These are phyloP conservation scores for Pseudorhiza aurosa DNA, from an alignment of 30 jellyfish, hydroid and myxozoan species.

Conservation along the genomic window DNA sequence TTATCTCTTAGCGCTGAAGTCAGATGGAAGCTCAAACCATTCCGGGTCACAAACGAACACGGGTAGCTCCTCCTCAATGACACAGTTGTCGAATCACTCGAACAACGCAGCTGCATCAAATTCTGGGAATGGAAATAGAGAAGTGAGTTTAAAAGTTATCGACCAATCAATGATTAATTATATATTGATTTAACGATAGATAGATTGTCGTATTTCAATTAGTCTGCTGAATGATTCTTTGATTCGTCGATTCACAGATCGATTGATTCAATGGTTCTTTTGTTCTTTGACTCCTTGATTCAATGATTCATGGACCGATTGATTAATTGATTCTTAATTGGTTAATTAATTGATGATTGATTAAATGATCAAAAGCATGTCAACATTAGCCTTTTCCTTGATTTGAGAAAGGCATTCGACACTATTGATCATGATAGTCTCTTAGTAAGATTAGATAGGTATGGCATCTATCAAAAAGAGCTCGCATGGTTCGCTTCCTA, in stretches of 20 bases:
- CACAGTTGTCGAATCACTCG: constrained; percentile 41
- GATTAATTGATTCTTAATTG: no score
- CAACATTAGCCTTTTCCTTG: no score
- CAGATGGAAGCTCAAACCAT: constrained; percentile 44
- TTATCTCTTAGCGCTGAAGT: constrained; percentile 32
- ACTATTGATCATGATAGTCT: not conserved
- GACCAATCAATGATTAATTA: no score
- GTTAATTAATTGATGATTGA: no score
- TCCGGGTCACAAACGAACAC: constrained; percentile 9
- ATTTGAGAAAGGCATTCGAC: not conserved
- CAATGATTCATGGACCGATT: no score
- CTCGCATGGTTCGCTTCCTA: constrained; percentile 29
- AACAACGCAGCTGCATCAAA: not conserved
- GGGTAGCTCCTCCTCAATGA: constrained; percentile 29
- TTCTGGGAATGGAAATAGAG: constrained; percentile 43
- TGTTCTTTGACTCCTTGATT: no score
- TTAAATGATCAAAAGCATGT: no score
- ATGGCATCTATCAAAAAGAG: not conserved
- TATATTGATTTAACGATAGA: no score
- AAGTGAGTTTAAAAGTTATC: not conserved
- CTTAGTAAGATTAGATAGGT: not conserved
- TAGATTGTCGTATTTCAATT: no score
- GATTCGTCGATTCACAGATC: no score
- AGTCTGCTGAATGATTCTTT: no score
- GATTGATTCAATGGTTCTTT: no score